These are phyloP conservation scores for Pseudochirops cupreus DNA, from an alignment of 2,797 vertebrate genomes.

Conservation along the genomic window DNA sequence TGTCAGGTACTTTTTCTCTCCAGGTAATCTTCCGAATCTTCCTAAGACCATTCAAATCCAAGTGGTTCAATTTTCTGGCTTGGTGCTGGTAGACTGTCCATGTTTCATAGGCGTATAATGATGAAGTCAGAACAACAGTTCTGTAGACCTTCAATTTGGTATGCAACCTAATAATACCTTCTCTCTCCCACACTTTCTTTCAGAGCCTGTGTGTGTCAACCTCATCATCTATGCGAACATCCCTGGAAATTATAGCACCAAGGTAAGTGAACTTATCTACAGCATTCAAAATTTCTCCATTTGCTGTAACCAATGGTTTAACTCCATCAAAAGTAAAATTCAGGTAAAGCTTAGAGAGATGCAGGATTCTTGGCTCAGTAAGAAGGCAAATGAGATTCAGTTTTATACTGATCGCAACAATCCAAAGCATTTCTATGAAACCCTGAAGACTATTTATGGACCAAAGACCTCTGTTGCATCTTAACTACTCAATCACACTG, in stretches of 20 bases:
- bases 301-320: not conserved
- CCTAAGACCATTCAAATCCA: not conserved
- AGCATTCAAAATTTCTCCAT: not conserved
- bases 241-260: not conserved
- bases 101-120: not conserved
- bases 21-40: not conserved
- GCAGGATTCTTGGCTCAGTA: not conserved
- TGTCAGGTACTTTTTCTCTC: not conserved
- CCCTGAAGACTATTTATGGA: not conserved
- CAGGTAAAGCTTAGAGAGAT: not conserved
- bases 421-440: not conserved
- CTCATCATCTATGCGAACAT: not conserved
- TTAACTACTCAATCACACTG: not conserved
- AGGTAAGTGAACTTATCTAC: not conserved
- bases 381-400: not conserved
- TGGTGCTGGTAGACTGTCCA: not conserved
- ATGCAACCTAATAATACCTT: not conserved
- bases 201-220: not conserved
- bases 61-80: not conserved
- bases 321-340: not conserved
- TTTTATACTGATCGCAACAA: not conserved
- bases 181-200: not conserved
- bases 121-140: not conserved
- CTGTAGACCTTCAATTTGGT: not conserved
- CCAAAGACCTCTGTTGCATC: not conserved